Percentiles rank a stretch among this genome's conserved stretches.
These are phyloP conservation scores for Theocolax elegans DNA, from an alignment of 1,140 invertebrate species.

Conservation along the genomic window DNA sequence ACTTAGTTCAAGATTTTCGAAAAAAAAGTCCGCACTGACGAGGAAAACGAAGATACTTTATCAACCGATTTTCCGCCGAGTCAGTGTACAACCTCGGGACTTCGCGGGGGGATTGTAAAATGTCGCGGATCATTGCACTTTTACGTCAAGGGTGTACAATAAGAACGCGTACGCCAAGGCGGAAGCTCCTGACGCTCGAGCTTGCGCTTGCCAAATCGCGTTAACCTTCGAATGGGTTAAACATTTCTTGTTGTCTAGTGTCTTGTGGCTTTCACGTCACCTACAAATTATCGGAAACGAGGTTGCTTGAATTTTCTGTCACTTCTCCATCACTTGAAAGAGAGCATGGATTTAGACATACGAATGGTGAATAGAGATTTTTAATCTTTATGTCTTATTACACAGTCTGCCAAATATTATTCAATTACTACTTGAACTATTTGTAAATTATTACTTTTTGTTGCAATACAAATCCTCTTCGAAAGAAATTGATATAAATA, in stretches of 20 bases:
- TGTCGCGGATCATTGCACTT: not conserved
- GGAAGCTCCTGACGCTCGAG: not conserved
- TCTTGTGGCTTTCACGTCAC: not conserved
- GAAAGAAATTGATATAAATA: too few relatives aligned
- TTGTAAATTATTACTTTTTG: too few relatives aligned
- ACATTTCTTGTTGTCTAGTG: not conserved
- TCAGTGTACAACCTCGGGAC: not conserved
- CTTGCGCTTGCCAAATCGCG: not conserved
- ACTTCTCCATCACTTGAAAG: too few relatives aligned
- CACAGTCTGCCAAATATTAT: too few relatives aligned
- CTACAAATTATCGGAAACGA: not conserved
- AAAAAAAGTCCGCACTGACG: not conserved
- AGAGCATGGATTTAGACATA: too few relatives aligned
- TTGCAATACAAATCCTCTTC: too few relatives aligned
- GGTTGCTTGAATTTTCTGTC: not conserved
- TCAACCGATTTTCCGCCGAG: not conserved
- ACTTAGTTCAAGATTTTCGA: not conserved
- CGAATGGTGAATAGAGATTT: too few relatives aligned
- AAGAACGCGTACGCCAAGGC: not conserved
- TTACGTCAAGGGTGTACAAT: not conserved
- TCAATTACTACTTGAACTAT: too few relatives aligned
- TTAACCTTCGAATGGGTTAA: not conserved
- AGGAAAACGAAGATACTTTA: too few relatives aligned
- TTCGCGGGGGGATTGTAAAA: not conserved
- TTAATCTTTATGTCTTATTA: too few relatives aligned